A percentile compares a stretch with the other conserved stretches of the same genome.
phyloP scores from a whole-genome alignment of 1,140 invertebrate species.

The Hydropsyche tenuis region DNA sequence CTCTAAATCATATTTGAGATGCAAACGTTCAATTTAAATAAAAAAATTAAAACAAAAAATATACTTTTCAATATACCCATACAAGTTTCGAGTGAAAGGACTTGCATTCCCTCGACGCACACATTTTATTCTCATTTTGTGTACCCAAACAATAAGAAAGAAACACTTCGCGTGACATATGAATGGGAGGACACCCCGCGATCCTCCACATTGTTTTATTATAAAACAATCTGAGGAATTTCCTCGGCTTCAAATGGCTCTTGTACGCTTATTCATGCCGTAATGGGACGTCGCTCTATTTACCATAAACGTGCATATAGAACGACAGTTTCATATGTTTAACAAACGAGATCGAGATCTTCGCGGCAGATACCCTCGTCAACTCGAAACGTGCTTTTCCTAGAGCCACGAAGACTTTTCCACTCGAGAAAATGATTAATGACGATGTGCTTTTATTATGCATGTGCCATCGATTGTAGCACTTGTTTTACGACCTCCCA shows the following conservation, averaged over 20 bases:
- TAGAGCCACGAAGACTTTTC: not conserved
- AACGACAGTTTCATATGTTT: not conserved
- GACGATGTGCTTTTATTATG: not conserved
- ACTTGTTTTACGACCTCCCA: not conserved
- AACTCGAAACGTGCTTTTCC: not conserved
- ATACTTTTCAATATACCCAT: no score
- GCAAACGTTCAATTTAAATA: no score
- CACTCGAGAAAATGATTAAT: conserved; percentile 9
- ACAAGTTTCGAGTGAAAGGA: not conserved
- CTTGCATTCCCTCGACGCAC: not conserved
- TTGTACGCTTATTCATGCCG: not conserved
- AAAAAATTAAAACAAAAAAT: no score
- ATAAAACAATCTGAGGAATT: conserved; percentile 4
- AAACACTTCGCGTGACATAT: not conserved
- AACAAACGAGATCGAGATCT: conserved; percentile 1
- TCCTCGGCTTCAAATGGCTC: not conserved
- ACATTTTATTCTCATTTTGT: not conserved
- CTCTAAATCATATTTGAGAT: no score
- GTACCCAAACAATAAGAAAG: not conserved
- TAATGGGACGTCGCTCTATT: conserved; percentile 12
- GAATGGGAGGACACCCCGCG: not conserved
- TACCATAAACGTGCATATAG: conserved; percentile 9
- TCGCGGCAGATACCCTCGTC: conserved; percentile 1
- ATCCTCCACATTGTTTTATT: not conserved
- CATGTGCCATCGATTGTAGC: not conserved